Base-by-base conservation (phyloP, 1,140 invertebrate genomes). In the Caenorhabditis remanei region DNA sequence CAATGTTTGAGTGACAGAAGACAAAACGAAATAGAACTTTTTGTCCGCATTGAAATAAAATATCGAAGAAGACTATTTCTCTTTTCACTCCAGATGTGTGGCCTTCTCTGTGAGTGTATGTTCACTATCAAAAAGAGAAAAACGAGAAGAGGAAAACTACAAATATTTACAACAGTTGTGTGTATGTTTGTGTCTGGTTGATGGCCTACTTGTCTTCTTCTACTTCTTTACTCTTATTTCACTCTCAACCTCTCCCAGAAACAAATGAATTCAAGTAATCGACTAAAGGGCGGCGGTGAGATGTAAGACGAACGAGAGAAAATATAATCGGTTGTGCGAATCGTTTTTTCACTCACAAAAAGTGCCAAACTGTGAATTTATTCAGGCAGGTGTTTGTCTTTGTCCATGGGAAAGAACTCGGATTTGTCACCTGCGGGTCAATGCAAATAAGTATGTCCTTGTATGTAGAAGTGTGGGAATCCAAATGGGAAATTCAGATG, bases 91-190 rank as follows among this genome's bases (percentile, higher is more conserved):
- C 61, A 63, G 61, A 63, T 63, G 61, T 63, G 58, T 19, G 16
- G 56, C n/a, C 21, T 32, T 24, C 32, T 14, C 24, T 40, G n/a
- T 63, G 61, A 32, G 32, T 63, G 24, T 63, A 53, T 63, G 19
- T 63, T 63, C 61, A 24, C 61, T 63, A 63, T 63, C 61, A 63
- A 63, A 63, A 40, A 21, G 61, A 63, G n/a, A 32, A 40, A 63
- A n/a, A 16, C 50, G 16, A 53, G 50, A 58, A 58, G 56, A 58
- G n/a, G n/a, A 58, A 63, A 63, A 63, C 61, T 63, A 63, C 61
- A 63, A 63, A 63, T 63, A 63, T 63, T 63, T 63, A 63, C 61
- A 63, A 63, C 61, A 58, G 55, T 58, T 58, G 55, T 63, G 61
- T 14, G 50, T 53, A 53, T 53, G 50, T 53, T 11, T 53, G 16